Percentiles rank a stretch among this genome's conserved stretches.
Conservation (phyloP, 1,140 invertebrate genomes). For the Dolichoris vasculosae region DNA sequence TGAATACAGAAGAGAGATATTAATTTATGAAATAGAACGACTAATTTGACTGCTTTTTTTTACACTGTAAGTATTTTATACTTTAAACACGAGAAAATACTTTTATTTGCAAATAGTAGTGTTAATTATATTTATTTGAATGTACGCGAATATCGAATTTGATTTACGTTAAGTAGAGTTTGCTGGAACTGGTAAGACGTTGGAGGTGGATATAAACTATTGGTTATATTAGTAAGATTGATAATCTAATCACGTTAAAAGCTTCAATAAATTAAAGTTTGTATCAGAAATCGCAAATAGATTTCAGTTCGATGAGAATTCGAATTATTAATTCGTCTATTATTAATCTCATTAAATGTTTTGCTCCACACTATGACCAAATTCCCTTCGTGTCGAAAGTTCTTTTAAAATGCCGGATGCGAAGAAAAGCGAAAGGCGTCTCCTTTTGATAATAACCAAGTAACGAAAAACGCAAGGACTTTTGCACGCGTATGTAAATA, state of each 20-base stretch:
- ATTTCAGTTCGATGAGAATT: neutral
- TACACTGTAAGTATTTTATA: no score
- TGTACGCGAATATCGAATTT: neutral
- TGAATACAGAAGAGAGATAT: no score
- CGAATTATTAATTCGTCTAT: neutral
- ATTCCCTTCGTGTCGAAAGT: neutral
- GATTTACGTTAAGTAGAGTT: neutral
- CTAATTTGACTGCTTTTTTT: no score
- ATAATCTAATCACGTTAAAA: slow-evolving; percentile 18
- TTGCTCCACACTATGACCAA: neutral
- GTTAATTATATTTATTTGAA: neutral
- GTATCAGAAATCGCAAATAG: neutral
- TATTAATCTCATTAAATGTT: neutral
- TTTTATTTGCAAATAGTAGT: neutral
- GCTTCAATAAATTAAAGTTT: neutral
- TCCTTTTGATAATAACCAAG: no score
- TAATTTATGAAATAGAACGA: neutral
- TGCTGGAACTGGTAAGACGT: neutral
- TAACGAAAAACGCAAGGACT: no score
- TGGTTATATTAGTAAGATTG: neutral
- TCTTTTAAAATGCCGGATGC: neutral
- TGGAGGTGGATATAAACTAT: neutral
- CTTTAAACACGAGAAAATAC: no score
- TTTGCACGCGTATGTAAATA: no score
- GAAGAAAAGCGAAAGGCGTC: no score